Percentiles rank a stretch among this genome's conserved stretches.
Evolutionary conservation across 2,797 vertebrate species (phyloP).

Genomic region (Yasuhikotakia modesta): DNA sequence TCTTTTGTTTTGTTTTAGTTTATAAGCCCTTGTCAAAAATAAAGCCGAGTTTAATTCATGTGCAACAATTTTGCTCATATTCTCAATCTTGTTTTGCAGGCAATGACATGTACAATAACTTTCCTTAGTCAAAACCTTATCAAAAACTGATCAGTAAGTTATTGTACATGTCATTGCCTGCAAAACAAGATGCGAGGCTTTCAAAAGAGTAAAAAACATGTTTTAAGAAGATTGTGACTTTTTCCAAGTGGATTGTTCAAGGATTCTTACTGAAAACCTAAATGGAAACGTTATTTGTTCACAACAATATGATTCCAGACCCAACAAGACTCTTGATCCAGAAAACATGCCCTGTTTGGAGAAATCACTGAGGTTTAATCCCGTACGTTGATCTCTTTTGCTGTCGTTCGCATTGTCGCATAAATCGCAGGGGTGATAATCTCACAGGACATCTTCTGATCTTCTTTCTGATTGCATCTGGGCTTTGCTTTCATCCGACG

Average conservation of each 20-base stretch:
- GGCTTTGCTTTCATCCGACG: slow-evolving; percentile 2
- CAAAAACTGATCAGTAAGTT: too few relatives aligned
- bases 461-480: slow-evolving; percentile 27
- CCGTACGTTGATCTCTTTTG: neutral
- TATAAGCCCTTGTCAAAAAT: too few relatives aligned
- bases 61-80: too few relatives aligned
- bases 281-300: neutral
- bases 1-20: too few relatives aligned
- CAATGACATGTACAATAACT: too few relatives aligned
- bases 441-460: slow-evolving; percentile 14
- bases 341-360: neutral
- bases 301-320: neutral
- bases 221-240: too few relatives aligned
- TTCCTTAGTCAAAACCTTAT: too few relatives aligned
- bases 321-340: neutral
- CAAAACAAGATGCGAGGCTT: too few relatives aligned
- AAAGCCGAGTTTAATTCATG: too few relatives aligned
- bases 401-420: neutral
- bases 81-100: too few relatives aligned
- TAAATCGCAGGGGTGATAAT: neutral
- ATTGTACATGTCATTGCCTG: too few relatives aligned
- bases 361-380: slow-evolving; percentile 9
- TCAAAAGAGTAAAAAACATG: too few relatives aligned
- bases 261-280: neutral
- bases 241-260: neutral